phyloP scores from a whole-genome alignment of 2,888 invertebrate genomes.

The Rhagophthalmus giganteus region DNA sequence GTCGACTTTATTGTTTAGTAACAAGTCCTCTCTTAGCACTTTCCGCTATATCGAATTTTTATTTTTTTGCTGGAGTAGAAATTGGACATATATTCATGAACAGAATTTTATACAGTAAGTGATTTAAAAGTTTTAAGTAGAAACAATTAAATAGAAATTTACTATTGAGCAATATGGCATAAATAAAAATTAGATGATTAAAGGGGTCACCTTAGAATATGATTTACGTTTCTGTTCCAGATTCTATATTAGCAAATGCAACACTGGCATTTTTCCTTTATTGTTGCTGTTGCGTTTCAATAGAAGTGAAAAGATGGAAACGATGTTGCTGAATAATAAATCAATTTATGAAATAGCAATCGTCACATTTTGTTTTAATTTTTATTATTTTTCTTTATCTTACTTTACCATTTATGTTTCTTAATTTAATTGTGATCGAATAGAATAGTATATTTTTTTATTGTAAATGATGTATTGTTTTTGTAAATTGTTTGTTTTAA shows the following conservation, averaged over 20 bases:
- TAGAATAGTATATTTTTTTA: too few species aligned
- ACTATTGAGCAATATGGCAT: neutral
- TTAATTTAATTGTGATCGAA: too few species aligned
- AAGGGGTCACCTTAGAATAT: neutral
- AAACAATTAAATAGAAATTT: too few species aligned
- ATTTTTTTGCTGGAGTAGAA: slow-evolving; percentile 77
- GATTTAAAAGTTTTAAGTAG: neutral
- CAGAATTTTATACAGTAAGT: slow-evolving; percentile 61
- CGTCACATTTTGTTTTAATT: too few species aligned
- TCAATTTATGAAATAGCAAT: too few species aligned
- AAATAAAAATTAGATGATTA: neutral
- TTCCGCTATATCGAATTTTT: slow-evolving; percentile 85
- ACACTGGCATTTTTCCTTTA: slow-evolving; percentile 57
- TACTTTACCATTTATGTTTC: too few species aligned
- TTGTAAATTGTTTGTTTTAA: too few species aligned
- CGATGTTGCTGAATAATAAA: neutral
- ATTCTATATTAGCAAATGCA: slow-evolving; percentile 44
- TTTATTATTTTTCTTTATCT: too few species aligned
- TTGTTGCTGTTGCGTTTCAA: slow-evolving; percentile 62
- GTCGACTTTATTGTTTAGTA: slow-evolving; percentile 69
- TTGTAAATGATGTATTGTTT: too few species aligned
- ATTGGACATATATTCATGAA: slow-evolving; percentile 73
- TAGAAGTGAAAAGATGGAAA: slow-evolving; percentile 54
- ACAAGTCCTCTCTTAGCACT: slow-evolving; percentile 75
- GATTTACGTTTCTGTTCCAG: slow-evolving; percentile 45